phyloP scores from a whole-genome alignment of 2,113 vertebrate species.

The Neotoma lepida region DNA sequence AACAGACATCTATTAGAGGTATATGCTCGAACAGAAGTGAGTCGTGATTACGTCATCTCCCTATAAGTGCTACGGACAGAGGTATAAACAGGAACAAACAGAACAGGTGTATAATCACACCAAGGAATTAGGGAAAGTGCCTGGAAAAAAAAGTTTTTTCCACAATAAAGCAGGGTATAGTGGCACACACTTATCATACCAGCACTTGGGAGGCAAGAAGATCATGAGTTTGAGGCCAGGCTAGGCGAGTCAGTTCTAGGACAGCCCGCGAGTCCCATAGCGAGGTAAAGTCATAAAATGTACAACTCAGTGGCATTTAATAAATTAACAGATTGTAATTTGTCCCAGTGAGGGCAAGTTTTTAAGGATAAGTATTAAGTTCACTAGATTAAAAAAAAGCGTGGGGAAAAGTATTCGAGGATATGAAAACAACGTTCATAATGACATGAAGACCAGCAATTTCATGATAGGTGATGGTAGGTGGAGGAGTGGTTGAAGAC shows the following conservation, averaged over 20 bases:
- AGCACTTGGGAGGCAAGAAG: not conserved
- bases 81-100: not conserved
- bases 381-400: not conserved
- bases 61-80: not conserved
- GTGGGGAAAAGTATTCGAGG: not conserved
- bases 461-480: not conserved
- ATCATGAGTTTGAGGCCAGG: not conserved
- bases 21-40: not conserved
- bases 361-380: constrained; percentile 21
- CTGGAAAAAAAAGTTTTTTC: too few species aligned
- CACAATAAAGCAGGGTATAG: not conserved
- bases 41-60: not conserved
- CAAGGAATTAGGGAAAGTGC: not conserved
- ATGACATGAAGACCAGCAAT: not conserved
- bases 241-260: not conserved
- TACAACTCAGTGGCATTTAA: not conserved
- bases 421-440: not conserved
- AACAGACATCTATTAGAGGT: constrained; percentile 18
- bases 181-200: not conserved
- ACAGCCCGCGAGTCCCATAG: not conserved
- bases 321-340: not conserved
- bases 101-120: too few species aligned
- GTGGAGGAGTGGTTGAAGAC: not conserved
- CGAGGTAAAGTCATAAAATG: not conserved
- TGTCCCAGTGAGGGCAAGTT: constrained; percentile 18